These are phyloP conservation scores for Theodoxus fluviatilis DNA, from an alignment of 2,888 invertebrate genomes.

Conservation along the genomic window DNA sequence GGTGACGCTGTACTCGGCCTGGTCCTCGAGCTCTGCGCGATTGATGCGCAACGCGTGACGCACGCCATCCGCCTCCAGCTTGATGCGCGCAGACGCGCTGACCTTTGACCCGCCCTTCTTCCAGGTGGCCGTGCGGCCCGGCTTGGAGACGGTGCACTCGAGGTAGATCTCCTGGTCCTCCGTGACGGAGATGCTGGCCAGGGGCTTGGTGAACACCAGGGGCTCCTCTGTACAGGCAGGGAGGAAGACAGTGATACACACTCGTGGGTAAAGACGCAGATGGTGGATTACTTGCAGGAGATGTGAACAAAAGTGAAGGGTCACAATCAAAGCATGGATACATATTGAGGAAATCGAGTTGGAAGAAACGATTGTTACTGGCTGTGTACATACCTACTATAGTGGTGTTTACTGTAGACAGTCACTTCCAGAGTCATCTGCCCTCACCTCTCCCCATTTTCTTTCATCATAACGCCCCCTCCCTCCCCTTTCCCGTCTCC, in stretches of 20 bases:
- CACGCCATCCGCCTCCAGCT: conserved; percentile 72
- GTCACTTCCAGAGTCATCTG: too few relatives aligned
- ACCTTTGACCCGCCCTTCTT: conserved; percentile 73
- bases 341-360: too few relatives aligned
- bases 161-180: conserved; percentile 56
- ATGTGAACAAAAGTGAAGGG: too few relatives aligned
- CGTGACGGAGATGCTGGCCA: conserved; percentile 47
- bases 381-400: too few relatives aligned
- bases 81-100: conserved; percentile 82
- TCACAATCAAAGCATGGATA: not conserved
- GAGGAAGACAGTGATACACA: too few relatives aligned
- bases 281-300: too few relatives aligned
- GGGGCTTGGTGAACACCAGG: conserved; percentile 50
- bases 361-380: too few relatives aligned
- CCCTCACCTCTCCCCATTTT: too few relatives aligned
- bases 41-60: conserved; percentile 51
- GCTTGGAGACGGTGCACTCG: conserved; percentile 56
- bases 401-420: too few relatives aligned
- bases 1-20: conserved; percentile 85
- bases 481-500: too few relatives aligned
- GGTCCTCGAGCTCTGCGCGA: conserved; percentile 59
- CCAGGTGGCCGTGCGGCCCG: conserved; percentile 56
- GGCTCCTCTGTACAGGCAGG: conserved; percentile 45
- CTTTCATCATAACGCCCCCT: too few relatives aligned
- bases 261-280: too few relatives aligned